Conservation (phyloP, 1,140 invertebrate species). For the Tribolium madens region DNA sequence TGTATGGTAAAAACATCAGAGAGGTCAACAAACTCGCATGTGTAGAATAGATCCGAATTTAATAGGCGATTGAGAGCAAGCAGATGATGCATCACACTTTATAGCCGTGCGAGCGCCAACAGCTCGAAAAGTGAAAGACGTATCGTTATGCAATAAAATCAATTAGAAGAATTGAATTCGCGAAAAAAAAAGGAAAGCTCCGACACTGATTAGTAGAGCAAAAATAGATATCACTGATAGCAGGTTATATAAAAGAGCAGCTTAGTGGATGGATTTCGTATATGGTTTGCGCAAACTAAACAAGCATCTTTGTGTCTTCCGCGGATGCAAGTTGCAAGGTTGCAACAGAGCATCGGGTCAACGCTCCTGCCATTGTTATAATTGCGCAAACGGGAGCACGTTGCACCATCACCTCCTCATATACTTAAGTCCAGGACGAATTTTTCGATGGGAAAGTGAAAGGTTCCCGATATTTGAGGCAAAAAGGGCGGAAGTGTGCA, state of each 20-base stretch:
- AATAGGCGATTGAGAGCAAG: conserved; percentile 17
- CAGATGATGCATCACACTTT: conserved; percentile 16
- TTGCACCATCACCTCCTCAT: not conserved
- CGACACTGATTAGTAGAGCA: not conserved
- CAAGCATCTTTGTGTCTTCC: not conserved
- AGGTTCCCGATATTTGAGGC: not conserved
- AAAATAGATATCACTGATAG: not conserved
- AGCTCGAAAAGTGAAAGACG: not conserved
- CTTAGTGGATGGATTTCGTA: not conserved
- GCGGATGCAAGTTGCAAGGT: conserved; percentile 7
- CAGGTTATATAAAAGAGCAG: not conserved
- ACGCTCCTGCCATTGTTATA: conserved; percentile 19
- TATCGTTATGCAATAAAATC: not conserved
- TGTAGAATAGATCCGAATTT: conserved; percentile 15
- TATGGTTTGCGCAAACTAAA: conserved; percentile 14
- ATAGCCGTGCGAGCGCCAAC: not conserved
- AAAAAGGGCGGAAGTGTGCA: not conserved
- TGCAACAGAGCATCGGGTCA: conserved; percentile 17
- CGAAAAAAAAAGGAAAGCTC: not conserved
- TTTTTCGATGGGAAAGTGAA: conserved; percentile 31
- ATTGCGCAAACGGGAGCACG: conserved; percentile 20
- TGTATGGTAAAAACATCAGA: conserved; percentile 18
- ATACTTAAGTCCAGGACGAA: not conserved
- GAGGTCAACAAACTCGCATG: conserved; percentile 17
- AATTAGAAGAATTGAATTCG: not conserved